These are phyloP conservation scores for Platorchestia sp. DNA, from an alignment of 1,140 invertebrate species.

Conservation along the genomic window DNA sequence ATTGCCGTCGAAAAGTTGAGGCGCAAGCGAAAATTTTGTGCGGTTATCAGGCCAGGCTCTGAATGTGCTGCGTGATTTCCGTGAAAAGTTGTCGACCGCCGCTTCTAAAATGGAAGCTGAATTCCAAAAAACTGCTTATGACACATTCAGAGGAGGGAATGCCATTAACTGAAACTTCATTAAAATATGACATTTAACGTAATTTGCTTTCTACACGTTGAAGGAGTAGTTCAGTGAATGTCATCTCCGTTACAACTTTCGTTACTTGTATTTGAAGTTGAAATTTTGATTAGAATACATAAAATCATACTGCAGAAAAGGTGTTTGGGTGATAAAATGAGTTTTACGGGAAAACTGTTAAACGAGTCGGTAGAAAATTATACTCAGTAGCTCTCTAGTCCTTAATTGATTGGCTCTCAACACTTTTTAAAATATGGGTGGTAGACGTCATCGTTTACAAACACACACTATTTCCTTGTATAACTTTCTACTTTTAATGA, in stretches of 20 bases:
- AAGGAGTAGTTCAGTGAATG: background rate
- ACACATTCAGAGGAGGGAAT: background rate
- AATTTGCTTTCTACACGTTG: background rate
- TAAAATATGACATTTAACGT: background rate
- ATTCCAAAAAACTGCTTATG: background rate
- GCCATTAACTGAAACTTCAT: background rate
- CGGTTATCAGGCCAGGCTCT: background rate
- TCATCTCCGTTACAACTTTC: background rate
- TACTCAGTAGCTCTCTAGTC: background rate
- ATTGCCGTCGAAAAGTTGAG: background rate
- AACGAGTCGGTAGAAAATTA: background rate
- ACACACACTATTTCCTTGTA: background rate
- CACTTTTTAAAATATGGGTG: background rate
- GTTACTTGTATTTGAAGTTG: background rate
- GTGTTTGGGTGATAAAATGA: background rate
- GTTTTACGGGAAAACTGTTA: background rate
- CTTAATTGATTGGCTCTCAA: background rate
- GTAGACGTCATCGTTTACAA: background rate
- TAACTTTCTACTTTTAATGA: slow-evolving; percentile 2
- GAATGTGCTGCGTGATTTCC: background rate
- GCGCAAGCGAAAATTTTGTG: background rate
- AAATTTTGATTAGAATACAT: background rate
- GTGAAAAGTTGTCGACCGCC: background rate
- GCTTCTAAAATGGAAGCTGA: background rate
- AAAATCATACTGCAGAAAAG: background rate